phyloP scores from a whole-genome alignment of 2,888 invertebrate genomes.

The Cheilosia soror region DNA sequence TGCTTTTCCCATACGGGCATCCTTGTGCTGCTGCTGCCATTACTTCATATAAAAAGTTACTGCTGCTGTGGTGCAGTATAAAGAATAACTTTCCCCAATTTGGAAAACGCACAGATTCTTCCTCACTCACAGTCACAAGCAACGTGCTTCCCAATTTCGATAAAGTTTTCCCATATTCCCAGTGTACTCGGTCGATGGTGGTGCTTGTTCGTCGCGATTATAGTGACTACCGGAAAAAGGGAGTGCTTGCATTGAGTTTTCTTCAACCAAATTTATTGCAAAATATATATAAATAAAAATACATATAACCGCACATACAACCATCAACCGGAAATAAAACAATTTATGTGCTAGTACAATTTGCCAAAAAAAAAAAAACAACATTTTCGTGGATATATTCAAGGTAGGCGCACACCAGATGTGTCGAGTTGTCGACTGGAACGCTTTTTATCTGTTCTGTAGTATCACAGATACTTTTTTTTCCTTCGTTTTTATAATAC shows the following conservation, averaged over 20 bases:
- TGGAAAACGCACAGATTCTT: slow-evolving; percentile 36
- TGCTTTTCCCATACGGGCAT: slow-evolving; percentile 24
- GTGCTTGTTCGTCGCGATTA: slow-evolving; percentile 44
- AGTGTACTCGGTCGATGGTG: slow-evolving; percentile 64
- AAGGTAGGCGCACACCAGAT: slow-evolving; percentile 43
- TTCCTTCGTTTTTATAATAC: slow-evolving; percentile 17
- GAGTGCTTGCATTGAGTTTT: slow-evolving; percentile 34
- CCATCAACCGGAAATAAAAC: not conserved
- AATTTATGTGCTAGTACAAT: not conserved
- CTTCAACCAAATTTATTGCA: not conserved
- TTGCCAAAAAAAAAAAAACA: not conserved
- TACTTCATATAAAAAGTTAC: slow-evolving; percentile 15
- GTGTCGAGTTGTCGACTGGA: not conserved
- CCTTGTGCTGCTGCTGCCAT: slow-evolving; percentile 3
- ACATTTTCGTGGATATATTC: slow-evolving; percentile 1
- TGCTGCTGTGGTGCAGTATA: slow-evolving; percentile 51
- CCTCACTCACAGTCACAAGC: slow-evolving; percentile 31
- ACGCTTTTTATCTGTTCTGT: slow-evolving; percentile 39
- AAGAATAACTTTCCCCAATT: slow-evolving; percentile 36
- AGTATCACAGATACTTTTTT: slow-evolving; percentile 39
- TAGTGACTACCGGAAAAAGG: slow-evolving; percentile 58
- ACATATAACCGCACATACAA: not conserved
- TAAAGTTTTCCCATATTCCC: slow-evolving; percentile 49
- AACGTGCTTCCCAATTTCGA: slow-evolving; percentile 59
- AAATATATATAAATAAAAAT: not conserved